Base-by-base conservation (phyloP, 1,140 invertebrate genomes). In the Musca vetustissima region DNA sequence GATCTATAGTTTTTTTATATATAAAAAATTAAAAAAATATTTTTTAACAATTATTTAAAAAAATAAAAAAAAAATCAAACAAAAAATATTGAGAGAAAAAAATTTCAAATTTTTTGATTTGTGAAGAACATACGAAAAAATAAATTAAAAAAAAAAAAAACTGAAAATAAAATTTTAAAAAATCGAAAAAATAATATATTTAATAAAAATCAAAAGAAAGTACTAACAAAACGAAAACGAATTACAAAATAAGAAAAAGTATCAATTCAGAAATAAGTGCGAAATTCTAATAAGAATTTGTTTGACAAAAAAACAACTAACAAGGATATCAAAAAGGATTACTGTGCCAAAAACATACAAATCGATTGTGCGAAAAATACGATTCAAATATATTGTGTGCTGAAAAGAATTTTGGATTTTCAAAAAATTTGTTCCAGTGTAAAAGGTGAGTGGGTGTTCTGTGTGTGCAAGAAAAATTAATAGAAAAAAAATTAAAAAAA, bases 361-460 rank as follows among this genome's bases (percentile, higher is more conserved):
- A 57, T n/a, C n/a, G n/a, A 57, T 28, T 28, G 53, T 57, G 53
- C 49, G 49, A 52, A 19, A 52, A 52, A 52, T 21, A 49, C 48
- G 48, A 49, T n/a, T n/a, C 6, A 49, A 52, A 19, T 52, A 22
- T 28, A n/a, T 21, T 52, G 49, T 21, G 49, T 19, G 49, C 17
- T 11, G n/a, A 43, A 64, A 64, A 0, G 17, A 15, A 64, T 49
- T n/a, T 49, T 61, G 57, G 57, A 61, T 43, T 61, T 61, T 61
- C 36, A 61, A 61, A 4, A n/a, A 61, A 36, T 43, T 43, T 61
- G 28, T 61, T 43, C 57, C 17, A 36, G 57, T 61, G 57, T 61
- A 61, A 61, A 61, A 61, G 57, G 57, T 61, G 57, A 61, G 57
- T 61, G 57, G 4, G 25, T n/a, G n/a, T n/a, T n/a, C n/a, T 52